Base-by-base conservation (phyloP, 2,797 vertebrate species). In the Scleropages formosus region DNA sequence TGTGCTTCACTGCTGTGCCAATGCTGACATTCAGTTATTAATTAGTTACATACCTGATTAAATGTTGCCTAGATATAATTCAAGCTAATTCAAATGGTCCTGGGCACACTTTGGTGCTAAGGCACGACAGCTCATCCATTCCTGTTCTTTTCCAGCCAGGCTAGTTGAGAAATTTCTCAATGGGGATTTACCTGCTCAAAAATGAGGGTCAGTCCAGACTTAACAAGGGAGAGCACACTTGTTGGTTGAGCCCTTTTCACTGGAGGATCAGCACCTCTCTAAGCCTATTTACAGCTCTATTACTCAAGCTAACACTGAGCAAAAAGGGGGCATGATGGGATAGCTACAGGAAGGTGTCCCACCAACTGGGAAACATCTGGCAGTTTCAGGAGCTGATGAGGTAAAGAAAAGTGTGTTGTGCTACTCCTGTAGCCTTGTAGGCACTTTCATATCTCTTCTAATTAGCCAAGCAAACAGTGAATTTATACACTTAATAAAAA, bases 101-200 rank as follows among this genome's bases (percentile, higher is more conserved):
- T n/a, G n/a, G n/a, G n/a, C n/a, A n/a, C n/a, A n/a, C n/a, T n/a
- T 39, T 39, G 31, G 31, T 39, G 31, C 31, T 39, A 16, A 63
- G 22, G 27, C 11, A 11, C 53, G 26, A 65, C 49, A 74, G 49
- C 10, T 15, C 61, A 74, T 65, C 62, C 62, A 56, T 58, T 56
- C 64, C 51, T 12, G 15, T 46, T 11, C 9, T 53, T 24, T 73
- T 60, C 22, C 56, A 60, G 16, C 24, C 16, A 22, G 26, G 20
- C 12, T 44, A 61, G 65, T 70, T 39, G 3, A 61, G 74, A 12
- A 27, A 27, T 49, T 75, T 51, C 31, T 61, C 20, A 67, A 67
- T 20, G 24, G 74, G 59, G 56, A 49, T 75, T 60, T 49, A 26
- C 66, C 44, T 31, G 66, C 24, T 44, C 59, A 22, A 9, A 18